Base-by-base conservation (phyloP, 2,797 vertebrate species). In the Falco columbarius region DNA sequence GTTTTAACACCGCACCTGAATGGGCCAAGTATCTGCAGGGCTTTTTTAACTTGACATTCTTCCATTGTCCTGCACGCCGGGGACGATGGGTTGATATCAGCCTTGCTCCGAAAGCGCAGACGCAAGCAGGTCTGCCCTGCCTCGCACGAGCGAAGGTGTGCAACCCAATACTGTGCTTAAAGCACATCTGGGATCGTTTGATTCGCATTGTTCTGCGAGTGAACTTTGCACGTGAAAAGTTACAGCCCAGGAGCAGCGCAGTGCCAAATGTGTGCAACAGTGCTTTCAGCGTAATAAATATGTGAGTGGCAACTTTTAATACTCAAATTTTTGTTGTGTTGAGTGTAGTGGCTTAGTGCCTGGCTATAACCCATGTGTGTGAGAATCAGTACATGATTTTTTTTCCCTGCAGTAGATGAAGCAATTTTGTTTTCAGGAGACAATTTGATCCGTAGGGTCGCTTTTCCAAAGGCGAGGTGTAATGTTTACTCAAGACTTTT, bases 161-260 rank as follows among this genome's bases (percentile, higher is more conserved):
- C 95, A 97, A 95, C 94, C 80, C 85, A 86, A 97, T 61, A 9
- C 95, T 6, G 76, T 38, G 34, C 94, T 93, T 36, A 5, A 24
- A 68, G 79, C 93, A 96, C 97, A 97, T 97, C 96, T 97, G 97
- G 97, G 92, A 96, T 95, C 81, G 65, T 38, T 97, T 80, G 12
- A 1, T 55, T 74, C 36, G 3, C 81, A 68, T 96, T 94, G 89
- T 96, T 93, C 95, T 84, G 7, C 0, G 8, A 21, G 40, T 93
- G 91, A 97, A 91, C 89, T 87, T 32, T 88, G 93, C 88, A 54
- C 4, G 3, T 79, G 92, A 76, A 22, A 55, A 88, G 86, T 67
- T 56, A n/a, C 72, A 62, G 92, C 90, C 77, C 6, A 1, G 73
- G 68, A 82, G 90, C 76, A 68, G 84, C 36, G 8, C 14, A 1